These are phyloP conservation scores for Andrena bicolor DNA, from an alignment of 2,888 invertebrate species.

Conservation along the genomic window DNA sequence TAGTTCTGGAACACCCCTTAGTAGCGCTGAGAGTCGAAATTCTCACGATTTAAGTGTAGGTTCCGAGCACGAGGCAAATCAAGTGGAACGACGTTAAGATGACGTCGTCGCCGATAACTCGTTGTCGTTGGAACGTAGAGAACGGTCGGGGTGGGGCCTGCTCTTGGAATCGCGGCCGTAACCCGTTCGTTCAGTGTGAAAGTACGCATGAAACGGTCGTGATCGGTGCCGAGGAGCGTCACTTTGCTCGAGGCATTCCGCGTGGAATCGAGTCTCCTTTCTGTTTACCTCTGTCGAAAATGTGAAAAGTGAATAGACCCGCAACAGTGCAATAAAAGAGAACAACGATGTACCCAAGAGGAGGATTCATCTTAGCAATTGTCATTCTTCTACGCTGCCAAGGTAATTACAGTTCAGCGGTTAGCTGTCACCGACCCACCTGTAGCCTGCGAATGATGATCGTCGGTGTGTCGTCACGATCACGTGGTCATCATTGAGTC, in stretches of 20 bases:
- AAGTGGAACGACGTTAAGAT: constrained; percentile 44
- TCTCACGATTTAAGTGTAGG: not conserved
- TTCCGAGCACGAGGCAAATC: not conserved
- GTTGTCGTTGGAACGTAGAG: constrained; percentile 21
- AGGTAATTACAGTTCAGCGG: constrained; percentile 55
- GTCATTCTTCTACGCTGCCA: constrained; percentile 29
- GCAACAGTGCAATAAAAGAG: not conserved
- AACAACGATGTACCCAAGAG: constrained; percentile 34
- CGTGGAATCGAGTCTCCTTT: not conserved
- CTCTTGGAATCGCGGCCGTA: constrained; percentile 41
- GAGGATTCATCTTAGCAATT: constrained; percentile 1
- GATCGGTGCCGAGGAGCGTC: constrained; percentile 8
- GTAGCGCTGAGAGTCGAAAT: not conserved
- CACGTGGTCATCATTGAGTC: constrained; percentile 68
- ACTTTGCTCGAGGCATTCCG: not conserved
- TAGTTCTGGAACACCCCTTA: not conserved
- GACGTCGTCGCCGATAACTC: constrained; percentile 66
- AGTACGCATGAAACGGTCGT: constrained; percentile 32
- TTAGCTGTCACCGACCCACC: constrained; percentile 27
- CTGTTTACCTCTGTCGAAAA: not conserved
- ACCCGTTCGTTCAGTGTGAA: constrained; percentile 62
- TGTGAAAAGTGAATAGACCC: constrained; percentile 28
- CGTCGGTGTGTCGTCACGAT: constrained; percentile 50
- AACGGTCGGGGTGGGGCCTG: constrained; percentile 61
- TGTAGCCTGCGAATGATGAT: constrained; percentile 9